Base-by-base conservation (phyloP, 2,888 invertebrate species). In the Hemaris fuciformis region DNA sequence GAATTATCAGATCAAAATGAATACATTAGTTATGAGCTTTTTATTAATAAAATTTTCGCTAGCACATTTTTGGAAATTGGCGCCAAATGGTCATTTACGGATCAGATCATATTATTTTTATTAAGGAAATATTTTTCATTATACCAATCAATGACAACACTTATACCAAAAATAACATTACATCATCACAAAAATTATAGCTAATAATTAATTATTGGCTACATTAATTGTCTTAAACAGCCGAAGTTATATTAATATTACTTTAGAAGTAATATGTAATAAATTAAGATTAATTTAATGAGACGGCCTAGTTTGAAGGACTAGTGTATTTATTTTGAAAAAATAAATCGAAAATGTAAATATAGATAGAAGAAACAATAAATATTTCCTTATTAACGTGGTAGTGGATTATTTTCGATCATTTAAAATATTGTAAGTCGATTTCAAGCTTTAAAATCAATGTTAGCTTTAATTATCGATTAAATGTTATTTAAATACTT, bases 401-500 rank as follows among this genome's bases (percentile, higher is more conserved):
- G 64, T 58, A 42, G 56, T 60, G 61, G 8, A 69, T 69, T 62
- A 63, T 38, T 60, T 65, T 61, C 53, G 57, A 62, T 65, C 60
- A 62, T 64, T 65, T 67, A 63, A 61, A 66, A 71, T 79, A 76
- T 74, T 79, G 75, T 85, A 87, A 87, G 87, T 90, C 81, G 84
- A 86, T 87, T 82, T 84, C 80, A 89, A 91, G 91, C 91, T 92
- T 92, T 92, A 92, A 92, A 91, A 90, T 91, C 81, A 85, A 89
- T 87, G 81, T 91, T 91, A 92, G 91, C 91, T 92, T 92, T 92
- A 92, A 91, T 91, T 89, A 88, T 81, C 66, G 73, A 74, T 77
- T 88, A 84, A 85, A 83, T 75, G 75, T 80, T 80, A 83, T 81
- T 82, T 78, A 79, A 69, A 38, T 46, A 34, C 8, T 45, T 23